Base-by-base conservation (phyloP, 1,140 invertebrate species). In the Neodiprion pinetum region DNA sequence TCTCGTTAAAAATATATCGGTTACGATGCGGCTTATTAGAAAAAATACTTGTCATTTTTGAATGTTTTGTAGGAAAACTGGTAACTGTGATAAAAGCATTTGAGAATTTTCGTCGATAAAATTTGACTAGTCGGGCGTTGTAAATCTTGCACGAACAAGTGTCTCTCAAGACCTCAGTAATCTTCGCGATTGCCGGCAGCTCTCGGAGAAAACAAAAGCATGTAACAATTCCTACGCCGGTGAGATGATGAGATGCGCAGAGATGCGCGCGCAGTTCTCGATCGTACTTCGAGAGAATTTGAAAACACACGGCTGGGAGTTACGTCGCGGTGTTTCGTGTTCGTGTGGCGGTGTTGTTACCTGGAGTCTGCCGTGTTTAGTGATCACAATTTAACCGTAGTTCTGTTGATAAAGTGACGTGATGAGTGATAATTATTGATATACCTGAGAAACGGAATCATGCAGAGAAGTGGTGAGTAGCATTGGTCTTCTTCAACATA, bases 391-490 rank as follows among this genome's bases (percentile, higher is more conserved):
- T 23, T 11, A 66, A 23, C 23, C 21, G 47, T 69, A 21, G 23
- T 47, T 23, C 23, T 47, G 12, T 21, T 69, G 68, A 69, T 40
- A 61, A 12, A 70, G 69, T 69, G 69, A 70, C 66, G 50, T 69
- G n/a, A 49, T 74, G 23, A 74, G 14, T 65, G 73, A 75, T 61
- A 40, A 73, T 75, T 74, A 71, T 49, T 77, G 48, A 74, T 14
- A 21, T 14, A 21, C 12, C 67, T 12, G 40, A 21, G 72, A 65
- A 21, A 69, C 23, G 72, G 50, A 80, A 84, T 69, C 69, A 85
- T 85, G 84, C 84, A 84, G 77, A 78, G 79, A 80, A 84, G 78
- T 81, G 81, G 84, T 84, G 73, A 82, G 84, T 76, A 71, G 9
- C 40, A 48, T 40, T 48, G 67, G 50, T 47, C 14, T 5, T 23